These are phyloP conservation scores for Meriones psammophilus DNA, from an alignment of 2,797 vertebrate genomes.

Conservation along the genomic window DNA sequence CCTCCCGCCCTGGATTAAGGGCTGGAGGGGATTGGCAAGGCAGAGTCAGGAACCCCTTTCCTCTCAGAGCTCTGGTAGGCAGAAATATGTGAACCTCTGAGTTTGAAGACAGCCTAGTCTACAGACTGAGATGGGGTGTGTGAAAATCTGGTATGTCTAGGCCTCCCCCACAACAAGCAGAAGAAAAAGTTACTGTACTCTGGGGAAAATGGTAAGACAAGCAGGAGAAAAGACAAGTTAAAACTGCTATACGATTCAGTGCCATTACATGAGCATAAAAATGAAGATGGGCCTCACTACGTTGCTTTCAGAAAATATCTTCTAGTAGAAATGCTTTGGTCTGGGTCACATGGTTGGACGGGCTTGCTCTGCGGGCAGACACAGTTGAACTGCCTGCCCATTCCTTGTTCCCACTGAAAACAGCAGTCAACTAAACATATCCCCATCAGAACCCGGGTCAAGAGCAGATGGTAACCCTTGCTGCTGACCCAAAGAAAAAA, in stretches of 20 bases:
- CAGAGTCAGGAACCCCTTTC: neutral
- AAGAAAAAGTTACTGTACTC: neutral
- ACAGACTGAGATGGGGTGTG: too few species aligned
- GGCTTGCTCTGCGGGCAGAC: neutral
- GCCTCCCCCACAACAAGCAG: neutral
- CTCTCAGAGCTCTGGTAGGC: neutral
- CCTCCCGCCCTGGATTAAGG: too few species aligned
- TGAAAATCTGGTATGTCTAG: neutral
- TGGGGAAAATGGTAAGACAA: neutral
- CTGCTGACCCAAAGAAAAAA: slow-evolving; percentile 2
- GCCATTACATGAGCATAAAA: neutral
- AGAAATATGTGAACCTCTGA: neutral
- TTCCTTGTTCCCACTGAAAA: slow-evolving; percentile 16
- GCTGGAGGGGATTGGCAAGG: too few species aligned
- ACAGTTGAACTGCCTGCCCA: neutral
- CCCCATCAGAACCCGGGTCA: neutral
- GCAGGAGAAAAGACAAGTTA: neutral
- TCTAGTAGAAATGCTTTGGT: neutral
- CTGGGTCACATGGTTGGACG: neutral
- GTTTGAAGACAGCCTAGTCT: too few species aligned
- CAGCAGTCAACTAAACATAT: neutral
- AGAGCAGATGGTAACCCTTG: neutral
- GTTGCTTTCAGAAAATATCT: slow-evolving; percentile 30
- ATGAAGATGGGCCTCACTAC: neutral
- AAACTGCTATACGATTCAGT: neutral